Conservation (phyloP, 2,797 vertebrate genomes). For the Threskiornis aethiopicus region DNA sequence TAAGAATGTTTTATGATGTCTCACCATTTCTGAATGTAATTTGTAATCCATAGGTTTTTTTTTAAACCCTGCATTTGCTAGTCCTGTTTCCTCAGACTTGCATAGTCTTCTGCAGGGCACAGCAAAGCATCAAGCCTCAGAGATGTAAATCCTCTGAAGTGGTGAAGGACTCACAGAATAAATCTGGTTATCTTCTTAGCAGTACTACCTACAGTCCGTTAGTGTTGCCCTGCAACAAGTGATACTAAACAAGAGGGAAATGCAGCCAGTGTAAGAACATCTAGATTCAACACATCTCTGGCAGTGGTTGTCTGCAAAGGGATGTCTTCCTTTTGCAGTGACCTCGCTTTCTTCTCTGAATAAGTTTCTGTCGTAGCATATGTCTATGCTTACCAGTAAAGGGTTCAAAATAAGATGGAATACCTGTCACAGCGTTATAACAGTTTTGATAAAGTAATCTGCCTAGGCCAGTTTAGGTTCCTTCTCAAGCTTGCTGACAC, state of each 20-base stretch:
- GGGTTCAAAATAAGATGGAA: not conserved
- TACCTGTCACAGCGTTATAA: not conserved
- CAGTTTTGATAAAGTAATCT: not conserved
- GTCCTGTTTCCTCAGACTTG: not conserved
- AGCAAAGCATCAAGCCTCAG: not conserved
- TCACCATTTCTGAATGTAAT: not conserved
- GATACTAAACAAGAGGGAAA: not conserved
- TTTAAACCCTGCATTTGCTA: not conserved
- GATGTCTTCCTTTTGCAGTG: not conserved
- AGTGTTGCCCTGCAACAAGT: not conserved
- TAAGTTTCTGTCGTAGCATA: not conserved
- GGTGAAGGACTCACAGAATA: not conserved
- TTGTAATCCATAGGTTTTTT: not conserved
- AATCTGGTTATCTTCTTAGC: not conserved
- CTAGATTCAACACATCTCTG: not conserved
- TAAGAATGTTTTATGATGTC: not conserved
- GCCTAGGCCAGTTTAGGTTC: not conserved
- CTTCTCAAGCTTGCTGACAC: not conserved
- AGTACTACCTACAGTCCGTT: not conserved
- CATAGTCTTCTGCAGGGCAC: not conserved
- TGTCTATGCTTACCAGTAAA: not conserved
- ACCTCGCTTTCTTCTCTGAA: not conserved
- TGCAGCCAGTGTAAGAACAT: accelerated
- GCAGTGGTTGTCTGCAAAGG: not conserved
- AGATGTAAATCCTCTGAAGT: not conserved